Evolutionary conservation across 2,888 invertebrate species (phyloP), one percentile per base, ranked within the genome.

Genomic region (Trichogramma evanescens): DNA sequence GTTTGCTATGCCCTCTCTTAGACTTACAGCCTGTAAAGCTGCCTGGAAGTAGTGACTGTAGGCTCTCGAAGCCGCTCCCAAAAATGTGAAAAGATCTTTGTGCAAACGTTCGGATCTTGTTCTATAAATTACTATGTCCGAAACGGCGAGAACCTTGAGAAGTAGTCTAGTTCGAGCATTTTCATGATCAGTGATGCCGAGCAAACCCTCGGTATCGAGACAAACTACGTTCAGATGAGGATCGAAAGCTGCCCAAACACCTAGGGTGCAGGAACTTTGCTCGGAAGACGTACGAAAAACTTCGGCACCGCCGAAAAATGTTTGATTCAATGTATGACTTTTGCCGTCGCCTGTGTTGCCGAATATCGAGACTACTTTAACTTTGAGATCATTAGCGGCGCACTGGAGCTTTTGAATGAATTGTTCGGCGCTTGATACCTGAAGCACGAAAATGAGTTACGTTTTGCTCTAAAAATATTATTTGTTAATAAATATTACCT

Each of bases 321-420:
- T 82, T 68, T 89, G 83, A 76, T 92, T 92, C 70, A 91, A 78
- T 0, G 89, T 89, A 70, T 87, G 83, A 3, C 90, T 90, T 77
- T 91, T 91, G 2, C 91, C 91, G 78, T 90, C 91, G 0, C 91
- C 91, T 0, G 89, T 89, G 71, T 90, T 91, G 3, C 92, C 92
- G 78, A 91, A 89, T 70, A 92, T 89, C 8, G 91, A 88, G 0
- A 91, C 84, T 10, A 91, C 90, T 79, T 91, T 91, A 9, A 91
- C 84, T 74, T 84, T 85, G 9, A 78, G 75, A 41, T 80, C 77
- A 51, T 75, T 78, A 50, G 80, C 79, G 6, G 72, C 69, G 57
- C 83, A 82, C 53, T 79, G 78, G 39, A 85, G 71, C 58, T 76
- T 76, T 44, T 76, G 73, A 7, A 81, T 71, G 72, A 87, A 83